Evolutionary conservation across 2,888 invertebrate genomes (phyloP).

Genomic region (Stenurella melanura): DNA sequence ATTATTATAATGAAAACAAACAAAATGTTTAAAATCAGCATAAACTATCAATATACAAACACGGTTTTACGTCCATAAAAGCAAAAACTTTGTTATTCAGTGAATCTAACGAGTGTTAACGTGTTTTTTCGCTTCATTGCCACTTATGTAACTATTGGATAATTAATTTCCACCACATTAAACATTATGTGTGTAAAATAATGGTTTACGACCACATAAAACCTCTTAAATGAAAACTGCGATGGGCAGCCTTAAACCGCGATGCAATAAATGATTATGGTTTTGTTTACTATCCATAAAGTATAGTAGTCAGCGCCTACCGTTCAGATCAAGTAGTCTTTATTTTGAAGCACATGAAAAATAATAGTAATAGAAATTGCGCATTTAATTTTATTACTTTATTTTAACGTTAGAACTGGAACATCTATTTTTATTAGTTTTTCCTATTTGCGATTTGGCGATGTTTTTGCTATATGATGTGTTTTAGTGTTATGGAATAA

Average conservation of each 20-base stretch:
- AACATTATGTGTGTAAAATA: slow-evolving; percentile 21
- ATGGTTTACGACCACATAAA: slow-evolving; percentile 14
- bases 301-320: background rate
- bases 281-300: slow-evolving; percentile 14
- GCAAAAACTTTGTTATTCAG: slow-evolving; percentile 1
- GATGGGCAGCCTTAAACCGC: slow-evolving; percentile 12
- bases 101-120: background rate
- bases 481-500: no score
- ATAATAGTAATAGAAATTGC: background rate
- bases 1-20: background rate
- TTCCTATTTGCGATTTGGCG: no score
- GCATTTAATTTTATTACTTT: background rate
- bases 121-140: background rate
- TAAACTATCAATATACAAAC: background rate
- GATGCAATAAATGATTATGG: slow-evolving; percentile 12
- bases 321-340: background rate
- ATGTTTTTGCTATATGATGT: no score
- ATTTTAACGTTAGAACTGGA: background rate
- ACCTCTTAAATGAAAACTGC: slow-evolving; percentile 11
- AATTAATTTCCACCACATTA: slow-evolving; percentile 25
- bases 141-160: slow-evolving; percentile 14
- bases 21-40: background rate
- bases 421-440: no score
- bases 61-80: background rate
- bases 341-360: background rate